Base-by-base conservation (phyloP, 2,888 invertebrate species). In the Drosophila aldrichi region DNA sequence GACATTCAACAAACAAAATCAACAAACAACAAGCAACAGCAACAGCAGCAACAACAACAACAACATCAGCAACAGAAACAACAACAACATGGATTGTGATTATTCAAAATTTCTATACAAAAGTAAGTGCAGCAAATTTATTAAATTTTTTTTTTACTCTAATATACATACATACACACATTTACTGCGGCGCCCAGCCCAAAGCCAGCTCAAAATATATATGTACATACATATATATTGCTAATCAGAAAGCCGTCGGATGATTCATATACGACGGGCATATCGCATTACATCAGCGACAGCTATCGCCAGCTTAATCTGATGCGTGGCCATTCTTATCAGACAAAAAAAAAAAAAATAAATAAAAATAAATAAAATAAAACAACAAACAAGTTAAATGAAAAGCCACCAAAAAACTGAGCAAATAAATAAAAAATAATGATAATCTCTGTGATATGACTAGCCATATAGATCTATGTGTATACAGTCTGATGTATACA, bases 81-180 rank as follows among this genome's bases (percentile, higher is more conserved):
- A 16, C 36, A 65, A 34, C 34, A 63, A 34, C 38, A 83, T 85
- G 84, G 84, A 85, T 81, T 85, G 84, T 81, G 84, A 85, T 89
- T 85, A 85, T 65, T 85, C 84, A 9, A 85, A 85, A 67, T 85
- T 85, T 84, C 63, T 85, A 63, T 85, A 85, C 70, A 85, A 85
- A 89, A 87, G 84, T 85, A 79, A 85, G 84, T 84, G 8, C 10
- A 32, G 32, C 2, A 32, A 32, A 32, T 32, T 10, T 8, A 32
- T 32, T 32, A 29, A 71, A 66, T 20, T 32, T n/a, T n/a, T n/a
- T n/a, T n/a, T n/a, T 7, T 20, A 18, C 12, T 12, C 20, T 12
- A 5, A 18, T 16, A 25, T 7, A 25, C 7, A 25, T 25, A 25
- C 5, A 25, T 5, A 25, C 5, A 25, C 5, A 7, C 25, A 25